Evolutionary conservation across 2,797 vertebrate genomes (phyloP).

Genomic region (Microhierax caerulescens): DNA sequence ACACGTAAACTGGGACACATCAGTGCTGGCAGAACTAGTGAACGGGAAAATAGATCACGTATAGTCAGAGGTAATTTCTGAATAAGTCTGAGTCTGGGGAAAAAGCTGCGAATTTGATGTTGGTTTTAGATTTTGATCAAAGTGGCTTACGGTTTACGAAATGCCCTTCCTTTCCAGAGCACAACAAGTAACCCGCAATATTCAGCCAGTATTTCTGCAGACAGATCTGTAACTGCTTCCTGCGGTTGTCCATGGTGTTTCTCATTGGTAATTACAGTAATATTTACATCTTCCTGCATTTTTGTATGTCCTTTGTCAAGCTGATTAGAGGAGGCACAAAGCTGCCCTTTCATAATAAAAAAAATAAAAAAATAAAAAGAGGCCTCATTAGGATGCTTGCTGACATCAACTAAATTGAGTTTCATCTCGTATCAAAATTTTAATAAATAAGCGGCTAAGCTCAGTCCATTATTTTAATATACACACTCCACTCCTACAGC

Average conservation of each 20-base stretch:
- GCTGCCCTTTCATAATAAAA: constrained; percentile 54
- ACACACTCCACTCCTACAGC: neutral
- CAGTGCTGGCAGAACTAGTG: neutral
- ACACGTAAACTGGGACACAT: neutral
- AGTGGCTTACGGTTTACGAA: neutral
- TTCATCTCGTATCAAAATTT: constrained; percentile 65
- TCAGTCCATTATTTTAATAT: constrained; percentile 12
- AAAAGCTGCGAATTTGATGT: neutral
- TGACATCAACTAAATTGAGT: constrained; percentile 67
- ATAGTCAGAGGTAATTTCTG: constrained; percentile 28
- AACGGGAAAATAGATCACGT: neutral
- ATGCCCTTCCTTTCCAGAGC: neutral
- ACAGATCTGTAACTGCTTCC: constrained; percentile 28
- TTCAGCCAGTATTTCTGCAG: constrained; percentile 37
- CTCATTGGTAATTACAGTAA: constrained; percentile 67
- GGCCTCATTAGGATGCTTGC: constrained; percentile 63
- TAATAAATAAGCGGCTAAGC: constrained; percentile 60
- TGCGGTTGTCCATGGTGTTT: constrained; percentile 31
- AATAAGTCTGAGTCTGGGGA: neutral
- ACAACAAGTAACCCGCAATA: neutral
- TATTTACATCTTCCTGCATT: constrained; percentile 64
- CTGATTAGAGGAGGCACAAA: constrained; percentile 71
- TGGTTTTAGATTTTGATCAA: constrained; percentile 41
- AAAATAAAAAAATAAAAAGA: neutral
- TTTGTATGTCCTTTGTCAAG: constrained; percentile 61